Evolutionary conservation across 1,140 invertebrate genomes (phyloP).

Genomic region (Phocides pigmalion): DNA sequence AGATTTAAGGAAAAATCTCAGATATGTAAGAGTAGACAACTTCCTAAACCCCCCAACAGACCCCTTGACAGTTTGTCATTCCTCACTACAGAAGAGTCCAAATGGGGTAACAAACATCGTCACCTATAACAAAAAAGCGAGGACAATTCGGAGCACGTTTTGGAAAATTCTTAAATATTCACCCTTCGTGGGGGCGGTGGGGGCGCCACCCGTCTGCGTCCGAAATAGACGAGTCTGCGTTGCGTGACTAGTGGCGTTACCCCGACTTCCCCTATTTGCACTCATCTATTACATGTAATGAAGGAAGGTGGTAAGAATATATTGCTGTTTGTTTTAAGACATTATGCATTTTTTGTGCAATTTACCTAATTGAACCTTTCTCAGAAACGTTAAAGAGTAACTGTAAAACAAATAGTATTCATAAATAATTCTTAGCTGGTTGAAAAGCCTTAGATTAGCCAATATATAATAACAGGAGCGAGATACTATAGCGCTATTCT

Average conservation of each 20-base stretch:
- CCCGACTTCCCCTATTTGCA: not conserved
- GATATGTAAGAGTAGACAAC: not conserved
- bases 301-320: too few relatives aligned
- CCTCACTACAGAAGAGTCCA: not conserved
- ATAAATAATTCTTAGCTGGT: too few relatives aligned
- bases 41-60: not conserved
- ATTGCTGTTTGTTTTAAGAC: too few relatives aligned
- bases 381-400: too few relatives aligned
- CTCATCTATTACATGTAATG: conserved; percentile 15
- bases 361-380: too few relatives aligned
- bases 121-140: conserved; percentile 16
- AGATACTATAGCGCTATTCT: too few relatives aligned
- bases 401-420: too few relatives aligned
- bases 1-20: not conserved
- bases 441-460: too few relatives aligned
- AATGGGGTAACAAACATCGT: conserved; percentile 15
- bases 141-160: conserved; percentile 38
- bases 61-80: not conserved
- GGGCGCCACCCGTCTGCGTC: conserved; percentile 36
- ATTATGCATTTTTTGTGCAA: too few relatives aligned
- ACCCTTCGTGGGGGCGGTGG: conserved; percentile 24
- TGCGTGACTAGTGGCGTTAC: conserved; percentile 31
- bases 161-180: conserved; percentile 46
- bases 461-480: too few relatives aligned
- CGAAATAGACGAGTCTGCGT: conserved; percentile 40